Evolutionary conservation across 1,140 invertebrate species (phyloP).

Genomic region (Pinna nobilis): DNA sequence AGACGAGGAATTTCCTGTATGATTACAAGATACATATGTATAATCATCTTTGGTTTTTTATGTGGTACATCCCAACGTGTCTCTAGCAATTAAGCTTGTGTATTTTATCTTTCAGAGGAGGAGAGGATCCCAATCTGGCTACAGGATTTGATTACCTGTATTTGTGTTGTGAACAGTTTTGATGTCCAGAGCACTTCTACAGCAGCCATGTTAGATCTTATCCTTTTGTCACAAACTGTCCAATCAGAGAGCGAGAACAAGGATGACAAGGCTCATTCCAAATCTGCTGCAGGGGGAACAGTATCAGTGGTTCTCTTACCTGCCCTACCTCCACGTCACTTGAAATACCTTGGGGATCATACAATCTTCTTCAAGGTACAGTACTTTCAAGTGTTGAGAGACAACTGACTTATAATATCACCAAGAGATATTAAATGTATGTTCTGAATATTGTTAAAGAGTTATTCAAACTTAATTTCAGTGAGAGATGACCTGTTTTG

Average conservation of each 20-base stretch:
- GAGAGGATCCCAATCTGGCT: constrained; percentile 84
- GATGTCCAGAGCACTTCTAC: constrained; percentile 82
- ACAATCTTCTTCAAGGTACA: constrained; percentile 82
- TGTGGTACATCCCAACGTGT: not conserved
- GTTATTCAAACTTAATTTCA: no score
- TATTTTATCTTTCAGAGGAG: constrained; percentile 40
- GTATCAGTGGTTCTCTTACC: constrained; percentile 83
- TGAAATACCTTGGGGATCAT: constrained; percentile 80
- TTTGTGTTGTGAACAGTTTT: constrained; percentile 80
- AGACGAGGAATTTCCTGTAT: no score
- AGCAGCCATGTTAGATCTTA: constrained; percentile 84
- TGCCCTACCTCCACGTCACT: constrained; percentile 80
- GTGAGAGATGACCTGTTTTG: no score
- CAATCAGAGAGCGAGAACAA: constrained; percentile 59
- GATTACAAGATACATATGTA: no score
- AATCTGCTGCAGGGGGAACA: constrained; percentile 74
- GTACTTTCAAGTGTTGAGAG: no score
- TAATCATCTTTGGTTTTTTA: constrained; percentile 1
- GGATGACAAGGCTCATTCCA: constrained; percentile 9
- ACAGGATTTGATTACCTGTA: constrained; percentile 82
- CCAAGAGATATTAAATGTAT: no score
- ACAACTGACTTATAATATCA: no score
- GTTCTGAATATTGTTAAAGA: no score
- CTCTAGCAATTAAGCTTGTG: not conserved
- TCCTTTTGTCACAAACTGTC: constrained; percentile 77